phyloP scores from a whole-genome alignment of 1,140 invertebrate species.

The Drosophila oshimai region DNA sequence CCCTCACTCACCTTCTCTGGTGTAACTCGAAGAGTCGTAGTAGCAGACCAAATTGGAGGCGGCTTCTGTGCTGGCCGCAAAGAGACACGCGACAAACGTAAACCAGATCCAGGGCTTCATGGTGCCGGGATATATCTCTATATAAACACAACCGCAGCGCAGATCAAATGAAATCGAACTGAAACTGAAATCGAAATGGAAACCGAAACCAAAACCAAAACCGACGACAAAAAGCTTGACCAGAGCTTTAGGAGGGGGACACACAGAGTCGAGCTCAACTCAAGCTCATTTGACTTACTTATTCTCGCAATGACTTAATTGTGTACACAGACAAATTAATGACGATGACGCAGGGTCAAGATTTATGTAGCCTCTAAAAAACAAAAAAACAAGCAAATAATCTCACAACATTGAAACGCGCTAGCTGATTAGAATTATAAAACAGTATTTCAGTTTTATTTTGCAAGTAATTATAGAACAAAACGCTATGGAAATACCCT shows the following conservation, averaged over 20 bases:
- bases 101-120: conserved; percentile 62
- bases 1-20: conserved; percentile 85
- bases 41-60: conserved; percentile 87
- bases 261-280: neutral
- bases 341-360: conserved; percentile 38
- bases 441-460: conserved; percentile 1
- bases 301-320: conserved; percentile 48
- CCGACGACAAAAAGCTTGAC: conserved; percentile 42
- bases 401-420: conserved; percentile 35
- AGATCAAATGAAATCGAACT: conserved; percentile 73
- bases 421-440: conserved; percentile 41
- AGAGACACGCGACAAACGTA: conserved; percentile 40
- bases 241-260: conserved; percentile 32
- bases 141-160: conserved; percentile 52
- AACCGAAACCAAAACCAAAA: conserved; percentile 30
- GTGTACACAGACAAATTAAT: conserved; percentile 33
- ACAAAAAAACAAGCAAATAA: conserved; percentile 6
- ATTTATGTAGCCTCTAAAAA: conserved; percentile 19
- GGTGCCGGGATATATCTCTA: conserved; percentile 5
- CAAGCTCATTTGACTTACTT: conserved; percentile 28
- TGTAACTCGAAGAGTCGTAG: conserved; percentile 87
- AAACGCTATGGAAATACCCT: neutral
- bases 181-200: conserved; percentile 28
- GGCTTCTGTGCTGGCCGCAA: conserved; percentile 43
- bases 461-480: neutral